Percentiles rank a stretch among this genome's conserved stretches.
These are phyloP conservation scores for Lycorma delicatula DNA, from an alignment of 1,140 invertebrate genomes.

Conservation along the genomic window DNA sequence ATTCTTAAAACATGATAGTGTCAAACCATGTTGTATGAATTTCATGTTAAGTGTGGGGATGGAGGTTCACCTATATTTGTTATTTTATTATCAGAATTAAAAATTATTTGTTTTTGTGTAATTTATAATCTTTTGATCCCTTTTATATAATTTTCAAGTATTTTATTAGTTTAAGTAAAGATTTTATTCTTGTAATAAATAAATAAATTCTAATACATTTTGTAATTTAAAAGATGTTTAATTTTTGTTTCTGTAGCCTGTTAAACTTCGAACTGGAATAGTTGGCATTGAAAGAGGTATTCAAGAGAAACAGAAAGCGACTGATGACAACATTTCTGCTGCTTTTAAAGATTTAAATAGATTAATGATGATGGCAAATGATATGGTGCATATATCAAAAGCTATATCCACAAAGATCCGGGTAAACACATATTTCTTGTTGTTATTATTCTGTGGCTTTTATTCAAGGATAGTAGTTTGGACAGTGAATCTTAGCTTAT, in stretches of 20 bases:
- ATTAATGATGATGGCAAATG: slow-evolving; percentile 92
- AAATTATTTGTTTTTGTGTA: too few relatives aligned
- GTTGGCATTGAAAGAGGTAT: slow-evolving; percentile 91
- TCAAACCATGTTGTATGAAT: too few relatives aligned
- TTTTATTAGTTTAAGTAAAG: neutral
- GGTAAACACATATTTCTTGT: slow-evolving; percentile 41
- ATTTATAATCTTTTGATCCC: neutral
- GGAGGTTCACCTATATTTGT: too few relatives aligned
- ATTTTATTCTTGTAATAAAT: too few relatives aligned
- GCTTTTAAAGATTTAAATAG: slow-evolving; percentile 94
- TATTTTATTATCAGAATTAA: too few relatives aligned
- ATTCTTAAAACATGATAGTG: too few relatives aligned
- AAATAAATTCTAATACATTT: too few relatives aligned
- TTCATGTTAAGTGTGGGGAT: too few relatives aligned
- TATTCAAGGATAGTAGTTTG: too few relatives aligned
- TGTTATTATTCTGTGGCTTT: slow-evolving; percentile 8
- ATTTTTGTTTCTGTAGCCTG: slow-evolving; percentile 30
- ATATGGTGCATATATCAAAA: slow-evolving; percentile 91
- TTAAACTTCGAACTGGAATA: slow-evolving; percentile 77
- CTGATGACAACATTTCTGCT: slow-evolving; percentile 80
- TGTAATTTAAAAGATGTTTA: too few relatives aligned
- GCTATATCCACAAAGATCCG: slow-evolving; percentile 88
- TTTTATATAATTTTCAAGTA: neutral
- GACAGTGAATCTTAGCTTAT: too few relatives aligned
- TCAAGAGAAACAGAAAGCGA: slow-evolving; percentile 80